A percentile compares a stretch with the other conserved stretches of the same genome.
Evolutionary conservation across 1,140 invertebrate genomes (phyloP).

Genomic region (Uloborus diversus): DNA sequence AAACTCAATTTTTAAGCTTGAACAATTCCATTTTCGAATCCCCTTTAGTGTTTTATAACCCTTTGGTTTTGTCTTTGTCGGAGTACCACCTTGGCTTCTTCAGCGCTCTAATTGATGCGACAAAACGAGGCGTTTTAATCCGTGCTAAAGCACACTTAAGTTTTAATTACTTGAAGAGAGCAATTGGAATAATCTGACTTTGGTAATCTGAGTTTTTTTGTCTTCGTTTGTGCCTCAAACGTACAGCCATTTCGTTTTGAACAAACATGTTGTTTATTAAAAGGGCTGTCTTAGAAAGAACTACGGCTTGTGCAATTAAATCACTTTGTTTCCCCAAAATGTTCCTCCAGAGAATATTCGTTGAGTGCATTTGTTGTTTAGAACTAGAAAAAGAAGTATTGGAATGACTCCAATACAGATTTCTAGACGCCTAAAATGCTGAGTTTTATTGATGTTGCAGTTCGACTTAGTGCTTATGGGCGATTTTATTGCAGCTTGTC

Average conservation of each 20-base stretch:
- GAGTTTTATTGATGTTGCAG: too few species aligned
- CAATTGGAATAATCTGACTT: conserved; percentile 41
- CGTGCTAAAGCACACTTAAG: conserved; percentile 50
- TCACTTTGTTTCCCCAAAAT: conserved; percentile 23
- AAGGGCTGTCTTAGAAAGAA: neutral
- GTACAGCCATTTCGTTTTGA: neutral
- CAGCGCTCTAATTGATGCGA: conserved; percentile 41
- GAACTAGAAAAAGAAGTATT: too few species aligned
- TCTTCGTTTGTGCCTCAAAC: neutral
- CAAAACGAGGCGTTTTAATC: conserved; percentile 40
- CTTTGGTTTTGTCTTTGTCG: neutral
- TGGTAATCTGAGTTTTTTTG: conserved; percentile 8
- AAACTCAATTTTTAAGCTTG: conserved; percentile 51
- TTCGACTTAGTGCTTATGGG: too few species aligned
- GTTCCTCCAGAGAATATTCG: conserved; percentile 19
- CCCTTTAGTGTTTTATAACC: conserved; percentile 30
- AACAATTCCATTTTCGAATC: conserved; percentile 27
- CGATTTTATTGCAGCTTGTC: too few species aligned
- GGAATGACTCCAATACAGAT: too few species aligned
- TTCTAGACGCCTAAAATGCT: too few species aligned
- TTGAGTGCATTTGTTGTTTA: too few species aligned
- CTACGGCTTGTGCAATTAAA: neutral
- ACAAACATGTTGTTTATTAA: conserved; percentile 33
- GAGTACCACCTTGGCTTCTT: conserved; percentile 46
- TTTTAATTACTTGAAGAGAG: conserved; percentile 52